Base-by-base conservation (phyloP, 2,113 vertebrate genomes). In the Erythrolamprus reginae region DNA sequence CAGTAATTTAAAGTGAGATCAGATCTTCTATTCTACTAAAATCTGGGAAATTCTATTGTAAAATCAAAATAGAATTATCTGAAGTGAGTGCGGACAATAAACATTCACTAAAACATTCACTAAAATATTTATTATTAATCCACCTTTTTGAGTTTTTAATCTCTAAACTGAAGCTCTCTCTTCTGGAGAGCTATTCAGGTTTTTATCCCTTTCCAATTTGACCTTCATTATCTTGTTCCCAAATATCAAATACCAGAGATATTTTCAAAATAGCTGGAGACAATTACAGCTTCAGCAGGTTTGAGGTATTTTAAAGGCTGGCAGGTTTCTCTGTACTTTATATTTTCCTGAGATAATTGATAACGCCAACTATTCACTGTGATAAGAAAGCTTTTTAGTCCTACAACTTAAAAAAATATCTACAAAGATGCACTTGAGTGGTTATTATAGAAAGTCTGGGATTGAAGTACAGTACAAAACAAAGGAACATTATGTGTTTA, bases 341-440 rank as follows among this genome's bases (percentile, higher is more conserved):
- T 89, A 5, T 84, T 88, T 92, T 55, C n/a, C 28, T 45, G 38
- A 93, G 56, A 91, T 84, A 90, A 94, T 17, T 65, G 61, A 92
- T 93, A 6, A 82, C 26, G 88, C 28, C 9, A 58, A 8, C 82
- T 94, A 58, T 93, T 95, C 42, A 85, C 5, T 89, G 2, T 19
- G 58, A 56, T 89, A 92, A 94, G 52, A 24, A 7, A 58, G 13
- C 89, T 95, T 51, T 24, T 90, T 94, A 8, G 0, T 28, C 50
- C 91, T 94, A 90, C 91, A 51, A 82, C 17, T 38, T 82, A 58
- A 85, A 58, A 85, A 88, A 93, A 92, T 26, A 89, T 58, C 58
- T 94, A 77, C 89, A 83, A 86, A 94, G 94, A 93, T 38, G 5
- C 17, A 55, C 51, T 93, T 89, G 70, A 26, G 15, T 88, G 84